Evolutionary conservation across 2,797 vertebrate genomes (phyloP).

Genomic region (Pantherophis vulpinus): DNA sequence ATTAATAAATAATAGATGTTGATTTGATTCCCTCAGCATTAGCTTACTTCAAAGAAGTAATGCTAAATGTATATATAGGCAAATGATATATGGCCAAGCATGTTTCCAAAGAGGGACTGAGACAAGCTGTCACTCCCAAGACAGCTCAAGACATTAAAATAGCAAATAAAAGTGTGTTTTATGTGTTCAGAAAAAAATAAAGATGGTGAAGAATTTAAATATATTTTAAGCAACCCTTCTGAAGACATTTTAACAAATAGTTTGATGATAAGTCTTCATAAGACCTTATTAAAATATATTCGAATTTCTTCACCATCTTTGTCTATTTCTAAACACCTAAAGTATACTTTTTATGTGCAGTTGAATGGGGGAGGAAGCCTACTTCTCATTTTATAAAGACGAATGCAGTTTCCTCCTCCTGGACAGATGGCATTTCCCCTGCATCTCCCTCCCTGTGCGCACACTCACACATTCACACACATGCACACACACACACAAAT

Average conservation of each 20-base stretch:
- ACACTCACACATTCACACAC: background rate
- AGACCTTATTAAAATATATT: conserved; percentile 25
- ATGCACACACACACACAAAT: background rate
- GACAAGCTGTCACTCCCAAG: background rate
- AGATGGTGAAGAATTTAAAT: background rate
- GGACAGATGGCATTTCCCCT: conserved; percentile 21
- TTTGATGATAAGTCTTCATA: conserved; percentile 11
- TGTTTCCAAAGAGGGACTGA: background rate
- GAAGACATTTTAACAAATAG: background rate
- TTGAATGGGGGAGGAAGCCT: background rate
- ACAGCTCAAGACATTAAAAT: background rate
- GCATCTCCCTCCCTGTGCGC: background rate
- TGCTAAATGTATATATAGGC: conserved; percentile 2
- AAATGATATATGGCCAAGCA: conserved; percentile 1
- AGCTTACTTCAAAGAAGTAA: conserved; percentile 49
- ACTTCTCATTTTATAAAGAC: conserved; percentile 17
- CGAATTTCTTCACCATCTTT: background rate
- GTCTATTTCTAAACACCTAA: background rate
- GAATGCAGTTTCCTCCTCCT: conserved; percentile 33
- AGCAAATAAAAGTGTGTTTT: background rate
- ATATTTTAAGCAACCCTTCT: conserved; percentile 26
- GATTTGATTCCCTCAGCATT: conserved; percentile 57
- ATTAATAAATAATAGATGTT: conserved; percentile 72
- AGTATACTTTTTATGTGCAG: background rate
- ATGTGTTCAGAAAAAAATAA: background rate